phyloP scores from a whole-genome alignment of 2,113 vertebrate species.

The Cranoglanis bouderius region DNA sequence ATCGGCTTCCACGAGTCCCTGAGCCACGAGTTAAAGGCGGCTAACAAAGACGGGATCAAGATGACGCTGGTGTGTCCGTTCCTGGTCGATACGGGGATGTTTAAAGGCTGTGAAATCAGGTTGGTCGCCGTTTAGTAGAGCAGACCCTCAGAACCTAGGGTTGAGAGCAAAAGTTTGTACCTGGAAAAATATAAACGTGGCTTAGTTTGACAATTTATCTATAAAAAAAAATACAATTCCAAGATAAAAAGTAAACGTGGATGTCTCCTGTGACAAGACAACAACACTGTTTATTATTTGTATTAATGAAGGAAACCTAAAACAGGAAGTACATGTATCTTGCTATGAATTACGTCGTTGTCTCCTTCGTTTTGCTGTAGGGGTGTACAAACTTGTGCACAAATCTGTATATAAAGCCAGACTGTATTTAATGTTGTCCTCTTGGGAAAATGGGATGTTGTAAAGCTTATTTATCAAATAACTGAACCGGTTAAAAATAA shows the following conservation, averaged over 20 bases:
- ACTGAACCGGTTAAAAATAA: not conserved
- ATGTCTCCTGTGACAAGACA: not conserved
- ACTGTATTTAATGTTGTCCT: not conserved
- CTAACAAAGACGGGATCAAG: slow-evolving; percentile 87
- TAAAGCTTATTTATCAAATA: not conserved
- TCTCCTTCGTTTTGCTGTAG: not conserved
- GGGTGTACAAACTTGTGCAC: not conserved
- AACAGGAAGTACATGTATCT: not conserved
- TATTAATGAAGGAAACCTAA: not conserved
- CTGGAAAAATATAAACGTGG: not conserved
- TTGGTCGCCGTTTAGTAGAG: slow-evolving; percentile 51
- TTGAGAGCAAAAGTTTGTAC: not conserved
- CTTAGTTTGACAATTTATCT: not conserved
- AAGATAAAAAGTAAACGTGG: not conserved
- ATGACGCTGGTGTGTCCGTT: slow-evolving; percentile 88
- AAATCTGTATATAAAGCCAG: not conserved
- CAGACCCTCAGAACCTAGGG: not conserved
- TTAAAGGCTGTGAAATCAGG: slow-evolving; percentile 86
- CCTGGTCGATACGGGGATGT: slow-evolving; percentile 87
- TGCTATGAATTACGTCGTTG: not conserved
- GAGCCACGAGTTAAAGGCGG: slow-evolving; percentile 87
- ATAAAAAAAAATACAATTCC: not conserved
- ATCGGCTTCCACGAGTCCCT: slow-evolving; percentile 88
- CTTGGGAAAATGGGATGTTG: not conserved
- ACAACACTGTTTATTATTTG: not conserved